These are phyloP conservation scores for Pachliopta kotzebuea DNA, from an alignment of 2,888 invertebrate species.

Conservation along the genomic window DNA sequence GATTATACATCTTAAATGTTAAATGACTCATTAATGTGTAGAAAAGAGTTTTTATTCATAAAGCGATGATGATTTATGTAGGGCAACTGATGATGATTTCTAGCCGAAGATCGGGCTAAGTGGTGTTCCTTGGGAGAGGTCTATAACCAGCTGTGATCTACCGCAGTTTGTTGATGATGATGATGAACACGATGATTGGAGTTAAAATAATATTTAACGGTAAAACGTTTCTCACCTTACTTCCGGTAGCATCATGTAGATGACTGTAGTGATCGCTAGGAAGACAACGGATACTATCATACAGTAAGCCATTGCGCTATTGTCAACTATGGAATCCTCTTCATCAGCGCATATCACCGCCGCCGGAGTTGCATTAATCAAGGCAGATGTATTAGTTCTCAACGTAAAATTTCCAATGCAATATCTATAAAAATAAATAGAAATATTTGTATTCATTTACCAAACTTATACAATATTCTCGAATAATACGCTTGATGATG, in stretches of 20 bases:
- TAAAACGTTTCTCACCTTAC: slow-evolving; percentile 48
- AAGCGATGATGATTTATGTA: too few species aligned
- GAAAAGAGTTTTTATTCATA: too few species aligned
- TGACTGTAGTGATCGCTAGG: slow-evolving; percentile 48
- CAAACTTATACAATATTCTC: too few species aligned
- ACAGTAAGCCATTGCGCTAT: slow-evolving; percentile 51
- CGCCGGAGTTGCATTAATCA: slow-evolving; percentile 26
- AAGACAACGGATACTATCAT: slow-evolving; percentile 58
- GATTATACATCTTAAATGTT: too few species aligned
- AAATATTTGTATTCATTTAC: not conserved
- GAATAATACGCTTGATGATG: too few species aligned
- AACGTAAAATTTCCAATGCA: slow-evolving; percentile 48
- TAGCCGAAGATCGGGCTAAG: too few species aligned
- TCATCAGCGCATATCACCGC: slow-evolving; percentile 44
- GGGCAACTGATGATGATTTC: too few species aligned
- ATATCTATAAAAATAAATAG: slow-evolving; percentile 31
- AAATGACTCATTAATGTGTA: too few species aligned
- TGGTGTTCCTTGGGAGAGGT: too few species aligned
- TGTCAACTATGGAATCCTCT: slow-evolving; percentile 40
- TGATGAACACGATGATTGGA: not conserved
- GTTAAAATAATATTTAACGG: not conserved
- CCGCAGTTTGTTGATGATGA: too few species aligned
- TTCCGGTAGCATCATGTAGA: slow-evolving; percentile 54
- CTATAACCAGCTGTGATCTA: too few species aligned
- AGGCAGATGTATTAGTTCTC: slow-evolving; percentile 36